Conservation (phyloP, 64 coral and sea anemone species). For the Actinia tenebrosa region DNA sequence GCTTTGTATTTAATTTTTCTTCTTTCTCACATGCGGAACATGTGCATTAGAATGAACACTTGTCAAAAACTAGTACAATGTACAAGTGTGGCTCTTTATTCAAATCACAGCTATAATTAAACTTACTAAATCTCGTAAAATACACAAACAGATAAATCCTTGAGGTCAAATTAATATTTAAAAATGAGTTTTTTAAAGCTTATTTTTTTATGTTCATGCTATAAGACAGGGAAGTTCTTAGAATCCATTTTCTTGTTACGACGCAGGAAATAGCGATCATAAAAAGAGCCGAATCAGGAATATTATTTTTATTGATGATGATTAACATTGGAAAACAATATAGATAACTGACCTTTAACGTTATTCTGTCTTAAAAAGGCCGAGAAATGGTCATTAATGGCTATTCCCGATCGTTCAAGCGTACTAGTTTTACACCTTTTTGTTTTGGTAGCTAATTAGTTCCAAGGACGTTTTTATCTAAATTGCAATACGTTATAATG, state of each 20-base stretch:
- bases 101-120: neutral
- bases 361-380: neutral
- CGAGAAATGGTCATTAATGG: neutral
- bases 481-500: neutral
- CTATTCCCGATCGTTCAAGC: neutral
- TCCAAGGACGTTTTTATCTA: neutral
- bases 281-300: neutral
- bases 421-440: neutral
- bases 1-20: neutral
- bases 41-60: neutral
- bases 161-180: neutral
- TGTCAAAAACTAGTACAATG: constrained; percentile 8
- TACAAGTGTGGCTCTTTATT: constrained; percentile 6
- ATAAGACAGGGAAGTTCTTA: constrained; percentile 6
- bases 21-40: constrained; percentile 4
- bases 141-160: neutral
- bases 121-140: neutral
- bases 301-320: neutral
- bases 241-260: neutral
- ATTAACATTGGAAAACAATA: neutral
- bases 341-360: neutral
- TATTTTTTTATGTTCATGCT: neutral
- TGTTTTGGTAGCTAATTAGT: neutral
- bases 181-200: neutral
- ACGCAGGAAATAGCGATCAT: neutral